These are phyloP conservation scores for Philonicus albiceps DNA, from an alignment of 2,888 invertebrate species.

Conservation along the genomic window DNA sequence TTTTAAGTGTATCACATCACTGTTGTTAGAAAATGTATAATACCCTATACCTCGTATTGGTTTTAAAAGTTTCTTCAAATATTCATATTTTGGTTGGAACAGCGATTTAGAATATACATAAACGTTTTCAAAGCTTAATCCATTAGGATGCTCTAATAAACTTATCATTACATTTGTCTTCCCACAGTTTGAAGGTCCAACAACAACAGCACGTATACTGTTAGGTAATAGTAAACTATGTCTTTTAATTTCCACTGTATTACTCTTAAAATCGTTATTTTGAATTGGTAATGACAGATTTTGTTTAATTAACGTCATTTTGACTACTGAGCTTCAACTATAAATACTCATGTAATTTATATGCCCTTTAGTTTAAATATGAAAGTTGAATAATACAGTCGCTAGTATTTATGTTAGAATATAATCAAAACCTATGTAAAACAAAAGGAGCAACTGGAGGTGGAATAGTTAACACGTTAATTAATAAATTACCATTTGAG, in stretches of 20 bases:
- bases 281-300: not conserved
- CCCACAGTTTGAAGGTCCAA: slow-evolving; percentile 57
- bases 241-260: not conserved
- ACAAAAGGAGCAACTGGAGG: not conserved
- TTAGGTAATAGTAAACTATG: slow-evolving; percentile 55
- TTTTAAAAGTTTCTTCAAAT: slow-evolving; percentile 49
- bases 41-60: no score
- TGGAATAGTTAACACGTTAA: not conserved
- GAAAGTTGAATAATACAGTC: not conserved
- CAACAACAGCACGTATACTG: slow-evolving; percentile 51
- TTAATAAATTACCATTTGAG: slow-evolving; percentile 48
- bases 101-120: slow-evolving; percentile 56
- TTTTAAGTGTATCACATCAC: no score
- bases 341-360: not conserved
- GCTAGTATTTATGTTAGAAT: no score
- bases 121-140: slow-evolving; percentile 57
- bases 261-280: not conserved
- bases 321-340: not conserved
- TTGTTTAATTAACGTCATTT: not conserved
- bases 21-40: no score
- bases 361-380: not conserved
- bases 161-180: slow-evolving; percentile 57
- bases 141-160: slow-evolving; percentile 55
- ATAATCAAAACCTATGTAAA: not conserved
- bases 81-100: slow-evolving; percentile 53